Evolutionary conservation across 2,888 invertebrate species (phyloP).

Genomic region (Eupithecia dodoneata): DNA sequence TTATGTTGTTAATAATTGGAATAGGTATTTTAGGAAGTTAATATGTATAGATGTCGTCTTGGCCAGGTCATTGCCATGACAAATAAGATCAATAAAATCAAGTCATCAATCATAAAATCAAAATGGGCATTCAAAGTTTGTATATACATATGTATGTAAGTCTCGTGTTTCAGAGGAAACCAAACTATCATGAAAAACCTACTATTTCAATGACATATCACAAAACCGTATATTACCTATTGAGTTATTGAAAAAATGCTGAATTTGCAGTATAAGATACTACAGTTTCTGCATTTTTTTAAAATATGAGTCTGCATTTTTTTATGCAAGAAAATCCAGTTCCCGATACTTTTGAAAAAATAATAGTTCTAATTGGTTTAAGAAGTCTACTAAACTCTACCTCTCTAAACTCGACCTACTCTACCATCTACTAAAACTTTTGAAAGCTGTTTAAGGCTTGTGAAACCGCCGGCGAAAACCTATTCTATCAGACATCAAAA

Average conservation of each 20-base stretch:
- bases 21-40: background rate
- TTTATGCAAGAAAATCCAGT: background rate
- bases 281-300: too few relatives aligned
- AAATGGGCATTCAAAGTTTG: background rate
- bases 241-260: background rate
- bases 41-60: background rate
- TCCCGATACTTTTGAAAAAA: background rate
- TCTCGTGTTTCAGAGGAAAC: background rate
- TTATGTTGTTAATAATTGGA: background rate
- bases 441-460: background rate
- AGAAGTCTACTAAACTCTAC: background rate
- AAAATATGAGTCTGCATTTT: background rate
- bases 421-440: background rate
- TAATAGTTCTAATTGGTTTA: background rate
- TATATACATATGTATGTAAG: background rate
- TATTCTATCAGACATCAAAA: too few relatives aligned
- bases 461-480: background rate
- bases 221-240: background rate
- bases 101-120: background rate
- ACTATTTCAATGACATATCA: background rate
- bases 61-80: background rate
- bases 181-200: background rate
- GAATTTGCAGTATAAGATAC: background rate
- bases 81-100: background rate
- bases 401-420: too few relatives aligned